Evolutionary conservation across 1,140 invertebrate species (phyloP), one percentile per base, ranked within the genome.

Genomic region (Dufourea novaeangliae): DNA sequence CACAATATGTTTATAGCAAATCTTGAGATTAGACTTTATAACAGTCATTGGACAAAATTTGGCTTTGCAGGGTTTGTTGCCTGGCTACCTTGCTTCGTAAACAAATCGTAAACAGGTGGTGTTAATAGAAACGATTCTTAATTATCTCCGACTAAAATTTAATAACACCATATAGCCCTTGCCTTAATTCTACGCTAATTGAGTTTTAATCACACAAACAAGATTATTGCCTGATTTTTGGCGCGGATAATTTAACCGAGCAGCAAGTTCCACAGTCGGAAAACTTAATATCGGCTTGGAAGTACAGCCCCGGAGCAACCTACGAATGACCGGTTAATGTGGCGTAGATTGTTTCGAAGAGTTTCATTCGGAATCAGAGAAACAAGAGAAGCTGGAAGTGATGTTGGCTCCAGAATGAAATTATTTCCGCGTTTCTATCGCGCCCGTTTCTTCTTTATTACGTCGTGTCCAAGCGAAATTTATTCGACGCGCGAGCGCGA

Each of bases 341-440:
- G 37, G 44, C 62, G 44, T 54, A 67, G 56, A 79, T 79, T 73
- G 62, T 79, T 81, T 63, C 39, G 37, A 39, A 46, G 12, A 34
- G 34, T 68, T 63, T 73, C 39, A n/a, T 44, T 72, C 63, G 41
- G 46, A 29, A 56, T 37, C 4, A 34, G 72, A 54, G 54, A 80
- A 62, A 70, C 46, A 54, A 56, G 29, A 44, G 22, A 11, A 50
- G 67, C 41, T 20, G 37, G 29, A 46, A 44, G 22, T n/a, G 12
- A 12, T 46, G 37, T 50, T 46, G 73, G n/a, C 11, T 27, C 22
- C 50, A 27, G 79, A 79, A 79, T 79, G 70, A 67, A 83, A 83
- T 83, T 72, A 76, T 80, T 56, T 59, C 12, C 29, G 54, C 46
- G 34, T 70, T 79, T 72, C 70, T 37, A 52, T 61, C 57, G 17